Percentiles rank a stretch among this genome's conserved stretches.
phyloP scores from a whole-genome alignment of 2,888 invertebrate species.

The Branchipolynoe longqiensis region DNA sequence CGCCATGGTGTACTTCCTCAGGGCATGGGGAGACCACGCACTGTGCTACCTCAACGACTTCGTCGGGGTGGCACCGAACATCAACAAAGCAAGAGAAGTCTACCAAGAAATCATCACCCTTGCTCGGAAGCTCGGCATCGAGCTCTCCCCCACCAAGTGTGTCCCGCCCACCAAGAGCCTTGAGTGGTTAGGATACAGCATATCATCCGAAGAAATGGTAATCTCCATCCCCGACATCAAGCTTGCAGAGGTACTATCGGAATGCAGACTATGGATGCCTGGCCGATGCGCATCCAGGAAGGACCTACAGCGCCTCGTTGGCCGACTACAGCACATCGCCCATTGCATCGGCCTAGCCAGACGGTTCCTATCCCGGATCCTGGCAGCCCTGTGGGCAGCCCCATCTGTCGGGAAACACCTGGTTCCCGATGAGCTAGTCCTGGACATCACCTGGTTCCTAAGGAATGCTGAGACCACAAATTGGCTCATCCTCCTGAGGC shows the following conservation, averaged over 20 bases:
- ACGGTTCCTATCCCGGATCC: not conserved
- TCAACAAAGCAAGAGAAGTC: not conserved
- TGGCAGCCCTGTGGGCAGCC: not conserved
- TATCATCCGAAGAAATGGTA: not conserved
- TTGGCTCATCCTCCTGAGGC: too few relatives aligned
- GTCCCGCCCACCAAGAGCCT: not conserved
- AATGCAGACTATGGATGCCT: not conserved
- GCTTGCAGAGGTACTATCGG: not conserved
- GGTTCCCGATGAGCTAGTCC: too few relatives aligned
- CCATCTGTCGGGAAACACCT: too few relatives aligned
- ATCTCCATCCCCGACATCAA: not conserved
- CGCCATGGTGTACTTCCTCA: not conserved
- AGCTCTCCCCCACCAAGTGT: not conserved
- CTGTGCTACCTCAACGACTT: not conserved
- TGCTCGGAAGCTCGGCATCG: not conserved
- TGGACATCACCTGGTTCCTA: too few relatives aligned
- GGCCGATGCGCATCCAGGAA: not conserved
- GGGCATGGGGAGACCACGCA: not conserved
- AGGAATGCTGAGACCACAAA: too few relatives aligned
- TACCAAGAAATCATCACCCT: not conserved
- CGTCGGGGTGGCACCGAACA: not conserved
- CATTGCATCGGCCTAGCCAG: not conserved
- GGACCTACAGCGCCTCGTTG: not conserved
- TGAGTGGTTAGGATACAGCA: not conserved
- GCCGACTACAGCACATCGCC: not conserved